These are phyloP conservation scores for Dicrurus megarhynchus DNA, from an alignment of 2,113 vertebrate species.

Conservation along the genomic window DNA sequence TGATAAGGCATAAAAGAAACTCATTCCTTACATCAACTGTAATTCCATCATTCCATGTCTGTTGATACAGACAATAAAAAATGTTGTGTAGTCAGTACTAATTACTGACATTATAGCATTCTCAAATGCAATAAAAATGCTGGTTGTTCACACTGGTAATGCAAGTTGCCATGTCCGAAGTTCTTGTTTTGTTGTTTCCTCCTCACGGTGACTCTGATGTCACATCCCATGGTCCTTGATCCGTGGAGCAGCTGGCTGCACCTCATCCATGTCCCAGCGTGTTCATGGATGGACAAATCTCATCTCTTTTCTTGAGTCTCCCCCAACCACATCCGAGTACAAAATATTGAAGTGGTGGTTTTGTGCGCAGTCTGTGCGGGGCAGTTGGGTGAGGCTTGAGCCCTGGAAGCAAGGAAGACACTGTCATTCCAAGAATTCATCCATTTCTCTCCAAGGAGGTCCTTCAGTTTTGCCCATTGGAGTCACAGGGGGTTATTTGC, in stretches of 20 bases:
- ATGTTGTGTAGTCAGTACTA: constrained; percentile 92
- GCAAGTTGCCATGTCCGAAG: constrained; percentile 73
- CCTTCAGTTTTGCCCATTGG: rapidly evolving
- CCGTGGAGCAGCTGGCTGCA: neutral
- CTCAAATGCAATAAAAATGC: constrained; percentile 99
- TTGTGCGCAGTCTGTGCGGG: neutral
- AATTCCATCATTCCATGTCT: constrained; percentile 94
- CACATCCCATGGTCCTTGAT: neutral
- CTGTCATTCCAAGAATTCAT: rapidly evolving
- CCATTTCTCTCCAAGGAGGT: neutral
- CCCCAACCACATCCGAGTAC: rapidly evolving
- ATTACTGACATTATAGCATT: constrained; percentile 91
- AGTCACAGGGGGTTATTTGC: neutral
- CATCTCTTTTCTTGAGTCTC: neutral
- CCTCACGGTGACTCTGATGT: neutral
- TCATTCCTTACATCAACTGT: constrained; percentile 93
- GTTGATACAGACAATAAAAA: constrained; percentile 90
- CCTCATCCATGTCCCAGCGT: neutral
- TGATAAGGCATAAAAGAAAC: constrained; percentile 85
- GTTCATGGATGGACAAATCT: neutral
- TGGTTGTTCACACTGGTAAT: constrained; percentile 90
- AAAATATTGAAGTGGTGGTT: neutral
- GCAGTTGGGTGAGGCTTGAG: neutral
- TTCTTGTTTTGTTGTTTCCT: constrained; percentile 37
- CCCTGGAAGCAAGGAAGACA: neutral